phyloP scores from a whole-genome alignment of 2,888 invertebrate species.

The Pseudeuparius sepicola region DNA sequence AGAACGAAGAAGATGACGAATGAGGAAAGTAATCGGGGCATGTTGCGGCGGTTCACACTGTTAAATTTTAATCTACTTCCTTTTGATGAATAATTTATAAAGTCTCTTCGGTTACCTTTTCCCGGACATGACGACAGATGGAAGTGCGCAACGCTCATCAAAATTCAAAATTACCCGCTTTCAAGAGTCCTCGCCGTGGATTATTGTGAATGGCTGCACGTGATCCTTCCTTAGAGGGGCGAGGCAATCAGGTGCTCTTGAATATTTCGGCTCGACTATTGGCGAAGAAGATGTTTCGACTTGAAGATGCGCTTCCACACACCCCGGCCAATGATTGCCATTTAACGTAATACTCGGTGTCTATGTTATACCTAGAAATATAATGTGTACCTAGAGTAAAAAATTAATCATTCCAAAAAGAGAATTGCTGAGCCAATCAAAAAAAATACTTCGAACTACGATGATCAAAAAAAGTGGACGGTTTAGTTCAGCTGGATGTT shows the following conservation, averaged over 20 bases:
- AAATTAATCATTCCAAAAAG: too few species aligned
- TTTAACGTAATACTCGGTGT: slow-evolving; percentile 22
- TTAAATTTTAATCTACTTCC: slow-evolving; percentile 15
- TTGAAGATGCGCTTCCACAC: background rate
- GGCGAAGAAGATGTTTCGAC: too few species aligned
- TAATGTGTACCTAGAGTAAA: too few species aligned
- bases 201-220: slow-evolving; percentile 57
- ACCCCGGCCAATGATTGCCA: slow-evolving; percentile 14
- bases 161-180: too few species aligned
- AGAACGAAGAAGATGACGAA: slow-evolving; percentile 83
- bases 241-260: slow-evolving; percentile 39
- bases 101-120: slow-evolving; percentile 9
- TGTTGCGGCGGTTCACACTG: slow-evolving; percentile 19
- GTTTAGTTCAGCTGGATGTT: too few species aligned
- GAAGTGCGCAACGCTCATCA: too few species aligned
- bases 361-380: slow-evolving; percentile 22
- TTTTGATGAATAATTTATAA: slow-evolving; percentile 10
- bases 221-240: slow-evolving; percentile 39
- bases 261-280: slow-evolving; percentile 22
- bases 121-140: slow-evolving; percentile 24
- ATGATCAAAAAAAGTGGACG: too few species aligned
- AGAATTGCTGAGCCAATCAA: slow-evolving; percentile 47
- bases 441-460: slow-evolving; percentile 27
- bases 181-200: slow-evolving; percentile 42
- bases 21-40: slow-evolving; percentile 34